Evolutionary conservation across 2,797 vertebrate genomes (phyloP).

Genomic region (Siniperca undulata): DNA sequence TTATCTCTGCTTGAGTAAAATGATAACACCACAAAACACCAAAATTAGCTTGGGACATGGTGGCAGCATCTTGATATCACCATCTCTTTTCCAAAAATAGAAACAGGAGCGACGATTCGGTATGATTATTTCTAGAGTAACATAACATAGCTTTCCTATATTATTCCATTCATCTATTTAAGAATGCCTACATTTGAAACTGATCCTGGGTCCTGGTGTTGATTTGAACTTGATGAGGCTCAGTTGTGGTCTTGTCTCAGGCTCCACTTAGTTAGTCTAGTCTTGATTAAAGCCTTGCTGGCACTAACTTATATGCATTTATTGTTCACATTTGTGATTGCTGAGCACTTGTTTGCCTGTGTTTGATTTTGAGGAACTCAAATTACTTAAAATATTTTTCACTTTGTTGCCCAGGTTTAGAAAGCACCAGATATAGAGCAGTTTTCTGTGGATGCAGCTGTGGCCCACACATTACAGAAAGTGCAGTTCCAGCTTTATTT

Average conservation of each 20-base stretch:
- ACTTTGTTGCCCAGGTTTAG: conserved; percentile 22
- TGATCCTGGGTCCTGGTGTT: conserved; percentile 13
- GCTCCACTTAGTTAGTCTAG: conserved; percentile 1
- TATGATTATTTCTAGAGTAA: not conserved
- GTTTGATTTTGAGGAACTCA: conserved; percentile 29
- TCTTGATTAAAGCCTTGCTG: conserved; percentile 42
- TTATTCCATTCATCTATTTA: not conserved
- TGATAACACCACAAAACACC: not conserved
- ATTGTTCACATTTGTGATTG: conserved; percentile 22
- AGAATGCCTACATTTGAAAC: not conserved
- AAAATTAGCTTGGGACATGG: not conserved
- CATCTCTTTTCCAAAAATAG: conserved; percentile 23
- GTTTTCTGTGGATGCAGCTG: conserved; percentile 12
- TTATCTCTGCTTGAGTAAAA: not conserved
- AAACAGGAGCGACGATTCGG: not conserved
- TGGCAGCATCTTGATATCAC: not conserved
- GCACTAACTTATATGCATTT: not conserved
- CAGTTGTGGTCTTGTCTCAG: conserved; percentile 27
- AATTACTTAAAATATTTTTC: conserved; percentile 20
- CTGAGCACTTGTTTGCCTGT: conserved; percentile 22
- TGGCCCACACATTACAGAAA: conserved; percentile 26
- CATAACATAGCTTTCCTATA: not conserved
- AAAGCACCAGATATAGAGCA: conserved; percentile 7
- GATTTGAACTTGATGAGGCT: conserved; percentile 28
- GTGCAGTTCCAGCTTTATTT: conserved; percentile 45